Conservation (phyloP, 2,888 invertebrate species). For the Xestia sexstrigata region DNA sequence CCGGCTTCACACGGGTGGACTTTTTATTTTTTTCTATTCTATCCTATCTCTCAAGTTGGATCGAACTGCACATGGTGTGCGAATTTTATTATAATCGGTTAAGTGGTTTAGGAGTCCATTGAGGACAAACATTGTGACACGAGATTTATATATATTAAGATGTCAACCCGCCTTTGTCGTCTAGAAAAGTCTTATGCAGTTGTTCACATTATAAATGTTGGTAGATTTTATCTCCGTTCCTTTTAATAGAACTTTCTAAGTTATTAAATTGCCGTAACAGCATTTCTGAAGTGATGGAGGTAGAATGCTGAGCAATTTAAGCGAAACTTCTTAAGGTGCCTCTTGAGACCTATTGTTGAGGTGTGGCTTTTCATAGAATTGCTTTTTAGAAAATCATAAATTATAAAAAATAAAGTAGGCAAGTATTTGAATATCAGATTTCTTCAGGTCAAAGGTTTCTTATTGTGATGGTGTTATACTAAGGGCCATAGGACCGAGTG, state of each 20-base stretch:
- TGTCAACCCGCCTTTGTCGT: slow-evolving; percentile 46
- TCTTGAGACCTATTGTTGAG: slow-evolving; percentile 4
- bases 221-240: slow-evolving; percentile 55
- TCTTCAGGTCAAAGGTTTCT: too few relatives aligned
- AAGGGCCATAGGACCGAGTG: too few relatives aligned
- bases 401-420: background rate
- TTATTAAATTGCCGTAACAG: slow-evolving; percentile 31
- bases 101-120: too few relatives aligned
- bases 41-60: too few relatives aligned
- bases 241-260: slow-evolving; percentile 55
- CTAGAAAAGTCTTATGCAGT: slow-evolving; percentile 56
- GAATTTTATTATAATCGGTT: too few relatives aligned
- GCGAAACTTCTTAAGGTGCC: slow-evolving; percentile 11
- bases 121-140: too few relatives aligned
- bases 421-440: background rate
- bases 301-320: slow-evolving; percentile 1
- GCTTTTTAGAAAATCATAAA: background rate
- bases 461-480: too few relatives aligned
- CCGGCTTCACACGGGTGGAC: too few relatives aligned
- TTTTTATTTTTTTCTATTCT: too few relatives aligned
- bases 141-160: too few relatives aligned
- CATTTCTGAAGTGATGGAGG: slow-evolving; percentile 23
- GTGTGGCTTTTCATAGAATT: slow-evolving; percentile 1
- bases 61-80: too few relatives aligned
- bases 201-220: slow-evolving; percentile 54